Conservation (phyloP, 1,140 invertebrate species). For the Achroia grisella region DNA sequence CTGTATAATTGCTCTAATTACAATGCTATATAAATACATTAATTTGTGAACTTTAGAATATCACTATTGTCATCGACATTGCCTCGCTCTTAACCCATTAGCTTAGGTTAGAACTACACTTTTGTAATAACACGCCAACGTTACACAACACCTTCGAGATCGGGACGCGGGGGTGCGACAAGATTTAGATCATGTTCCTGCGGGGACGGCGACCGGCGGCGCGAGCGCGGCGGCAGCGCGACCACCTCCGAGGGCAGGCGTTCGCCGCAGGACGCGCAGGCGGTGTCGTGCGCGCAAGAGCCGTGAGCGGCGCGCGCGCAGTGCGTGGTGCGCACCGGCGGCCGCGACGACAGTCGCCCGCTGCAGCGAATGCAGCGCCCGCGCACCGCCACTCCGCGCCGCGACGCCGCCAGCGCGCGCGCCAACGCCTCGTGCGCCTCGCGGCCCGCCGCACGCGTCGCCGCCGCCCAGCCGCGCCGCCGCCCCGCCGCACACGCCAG, state of each 20-base stretch:
- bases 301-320: conserved; percentile 35
- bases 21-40: too few species aligned
- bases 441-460: conserved; percentile 21
- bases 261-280: conserved; percentile 29
- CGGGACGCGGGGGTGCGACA: conserved; percentile 53
- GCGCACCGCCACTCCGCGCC: conserved; percentile 29
- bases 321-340: conserved; percentile 27
- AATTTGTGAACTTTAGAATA: too few species aligned
- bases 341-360: conserved; percentile 12
- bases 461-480: conserved; percentile 27
- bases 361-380: conserved; percentile 28
- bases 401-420: conserved; percentile 29
- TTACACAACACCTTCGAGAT: conserved; percentile 53
- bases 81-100: too few species aligned
- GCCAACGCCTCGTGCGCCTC: conserved; percentile 41
- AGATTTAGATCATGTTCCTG: conserved; percentile 38
- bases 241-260: conserved; percentile 10
- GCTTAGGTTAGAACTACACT: too few species aligned
- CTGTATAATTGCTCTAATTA: too few species aligned
- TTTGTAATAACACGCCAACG: too few species aligned
- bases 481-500: conserved; percentile 24
- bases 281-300: conserved; percentile 19
- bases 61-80: too few species aligned
- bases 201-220: conserved; percentile 6
- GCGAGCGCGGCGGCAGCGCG: conserved; percentile 12